phyloP scores from a whole-genome alignment of 2,888 invertebrate species.

The Pomacea canaliculata region DNA sequence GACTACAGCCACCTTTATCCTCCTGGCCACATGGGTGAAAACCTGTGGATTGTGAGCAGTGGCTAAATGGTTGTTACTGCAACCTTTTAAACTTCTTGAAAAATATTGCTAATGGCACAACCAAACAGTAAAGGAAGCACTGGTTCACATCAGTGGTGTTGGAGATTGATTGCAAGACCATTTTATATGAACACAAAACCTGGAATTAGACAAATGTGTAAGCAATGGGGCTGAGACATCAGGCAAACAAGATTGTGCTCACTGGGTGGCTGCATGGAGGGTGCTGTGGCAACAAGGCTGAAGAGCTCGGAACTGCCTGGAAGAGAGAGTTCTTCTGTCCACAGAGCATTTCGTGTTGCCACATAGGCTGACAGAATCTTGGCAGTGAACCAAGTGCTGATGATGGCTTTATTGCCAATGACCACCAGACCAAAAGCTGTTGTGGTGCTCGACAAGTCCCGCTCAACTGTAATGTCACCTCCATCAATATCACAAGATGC shows the following conservation, averaged over 20 bases:
- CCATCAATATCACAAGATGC: slow-evolving; percentile 55
- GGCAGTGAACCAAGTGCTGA: slow-evolving; percentile 52
- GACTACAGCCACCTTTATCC: slow-evolving; percentile 55
- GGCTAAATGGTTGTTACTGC: not conserved
- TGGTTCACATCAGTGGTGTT: not conserved
- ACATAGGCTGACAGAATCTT: slow-evolving; percentile 34
- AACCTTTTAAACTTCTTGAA: too few species aligned
- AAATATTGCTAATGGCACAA: too few species aligned
- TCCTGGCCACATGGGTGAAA: slow-evolving; percentile 54
- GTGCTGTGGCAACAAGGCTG: slow-evolving; percentile 50
- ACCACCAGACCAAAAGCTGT: slow-evolving; percentile 57
- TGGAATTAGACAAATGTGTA: too few species aligned
- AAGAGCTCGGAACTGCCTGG: slow-evolving; percentile 51
- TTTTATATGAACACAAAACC: too few species aligned
- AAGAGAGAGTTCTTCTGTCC: slow-evolving; percentile 47
- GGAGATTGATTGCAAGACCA: not conserved
- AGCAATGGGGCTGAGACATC: too few species aligned
- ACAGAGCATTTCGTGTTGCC: slow-evolving; percentile 43
- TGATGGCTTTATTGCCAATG: slow-evolving; percentile 55
- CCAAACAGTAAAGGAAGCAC: not conserved
- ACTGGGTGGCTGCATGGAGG: slow-evolving; percentile 50
- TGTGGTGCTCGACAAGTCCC: slow-evolving; percentile 43
- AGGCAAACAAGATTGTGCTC: slow-evolving; percentile 24
- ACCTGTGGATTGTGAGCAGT: not conserved
- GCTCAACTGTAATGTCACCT: slow-evolving; percentile 42